Percentiles rank a stretch among this genome's conserved stretches.
Evolutionary conservation across 2,888 invertebrate genomes (phyloP).

Genomic region (Drosophila tripunctata): DNA sequence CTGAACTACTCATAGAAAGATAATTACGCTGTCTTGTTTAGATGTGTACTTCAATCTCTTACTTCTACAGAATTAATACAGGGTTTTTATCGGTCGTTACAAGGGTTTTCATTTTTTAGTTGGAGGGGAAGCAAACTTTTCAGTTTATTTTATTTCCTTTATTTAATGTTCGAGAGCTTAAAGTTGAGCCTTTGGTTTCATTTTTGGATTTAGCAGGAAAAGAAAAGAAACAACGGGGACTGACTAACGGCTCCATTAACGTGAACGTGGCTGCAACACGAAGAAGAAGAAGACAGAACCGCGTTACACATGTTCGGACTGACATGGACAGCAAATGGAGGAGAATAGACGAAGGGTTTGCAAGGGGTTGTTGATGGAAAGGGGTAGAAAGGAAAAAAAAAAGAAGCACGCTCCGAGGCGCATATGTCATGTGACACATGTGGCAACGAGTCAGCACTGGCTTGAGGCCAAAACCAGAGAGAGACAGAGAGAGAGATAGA

Average conservation of each 20-base stretch:
- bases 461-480: constrained; percentile 16
- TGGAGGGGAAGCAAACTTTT: constrained; percentile 41
- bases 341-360: neutral
- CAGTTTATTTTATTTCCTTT: constrained; percentile 73
- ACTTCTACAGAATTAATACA: no score
- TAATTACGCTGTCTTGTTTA: no score
- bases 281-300: constrained; percentile 2
- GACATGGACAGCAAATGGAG: neutral
- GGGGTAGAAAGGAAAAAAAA: neutral
- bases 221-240: constrained; percentile 23
- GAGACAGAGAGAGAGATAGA: neutral
- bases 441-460: constrained; percentile 39
- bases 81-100: neutral
- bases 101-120: constrained; percentile 1
- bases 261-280: constrained; percentile 29
- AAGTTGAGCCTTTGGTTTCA: constrained; percentile 56
- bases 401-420: constrained; percentile 34
- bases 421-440: constrained; percentile 74
- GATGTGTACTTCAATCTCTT: no score
- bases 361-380: neutral
- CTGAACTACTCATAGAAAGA: no score
- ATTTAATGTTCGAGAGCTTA: constrained; percentile 67
- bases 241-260: constrained; percentile 69
- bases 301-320: constrained; percentile 16
- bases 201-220: constrained; percentile 15